These are phyloP conservation scores for Phymanthus crucifer DNA, from an alignment of 92 coral and sea anemone species.

Conservation along the genomic window DNA sequence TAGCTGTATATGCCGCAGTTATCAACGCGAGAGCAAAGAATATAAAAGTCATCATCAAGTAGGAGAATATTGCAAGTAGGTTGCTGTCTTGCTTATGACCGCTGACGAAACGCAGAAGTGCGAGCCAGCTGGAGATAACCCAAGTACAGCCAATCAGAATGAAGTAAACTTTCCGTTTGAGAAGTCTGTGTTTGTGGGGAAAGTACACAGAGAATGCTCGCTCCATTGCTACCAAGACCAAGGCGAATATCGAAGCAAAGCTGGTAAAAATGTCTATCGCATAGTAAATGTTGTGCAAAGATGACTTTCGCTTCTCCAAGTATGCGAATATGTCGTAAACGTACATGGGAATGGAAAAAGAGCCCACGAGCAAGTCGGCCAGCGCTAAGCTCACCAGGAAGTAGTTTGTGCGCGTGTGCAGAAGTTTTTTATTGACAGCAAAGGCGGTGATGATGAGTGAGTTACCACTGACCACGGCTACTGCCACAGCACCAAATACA, in stretches of 20 bases:
- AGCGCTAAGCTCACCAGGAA: conserved; percentile 82
- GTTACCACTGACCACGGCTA: conserved; percentile 74
- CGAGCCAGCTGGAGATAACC: conserved; percentile 69
- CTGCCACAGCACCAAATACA: conserved; percentile 59
- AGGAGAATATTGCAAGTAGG: conserved; percentile 43
- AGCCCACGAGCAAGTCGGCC: conserved; percentile 85
- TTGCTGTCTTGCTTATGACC: conserved; percentile 30
- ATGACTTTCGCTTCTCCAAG: conserved; percentile 10
- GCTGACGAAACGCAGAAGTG: conserved; percentile 52
- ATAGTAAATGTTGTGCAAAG: conserved; percentile 52
- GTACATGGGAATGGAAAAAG: conserved; percentile 79
- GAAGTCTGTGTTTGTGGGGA: conserved; percentile 72
- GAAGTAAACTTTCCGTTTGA: conserved; percentile 52
- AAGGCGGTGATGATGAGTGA: conserved; percentile 76
- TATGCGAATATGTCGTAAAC: conserved; percentile 65
- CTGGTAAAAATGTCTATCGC: conserved; percentile 76
- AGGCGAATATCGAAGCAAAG: conserved; percentile 81
- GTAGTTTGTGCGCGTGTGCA: conserved; percentile 81
- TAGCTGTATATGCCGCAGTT: conserved; percentile 54
- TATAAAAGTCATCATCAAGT: conserved; percentile 59
- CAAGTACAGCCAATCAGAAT: conserved; percentile 64
- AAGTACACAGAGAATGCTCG: conserved; percentile 64
- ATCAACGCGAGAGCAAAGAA: conserved; percentile 58
- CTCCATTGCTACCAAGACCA: conserved; percentile 76
- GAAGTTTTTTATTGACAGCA: conserved; percentile 64